These are phyloP conservation scores for Aphidius gifuensis DNA, from an alignment of 1,140 invertebrate genomes.

Conservation along the genomic window DNA sequence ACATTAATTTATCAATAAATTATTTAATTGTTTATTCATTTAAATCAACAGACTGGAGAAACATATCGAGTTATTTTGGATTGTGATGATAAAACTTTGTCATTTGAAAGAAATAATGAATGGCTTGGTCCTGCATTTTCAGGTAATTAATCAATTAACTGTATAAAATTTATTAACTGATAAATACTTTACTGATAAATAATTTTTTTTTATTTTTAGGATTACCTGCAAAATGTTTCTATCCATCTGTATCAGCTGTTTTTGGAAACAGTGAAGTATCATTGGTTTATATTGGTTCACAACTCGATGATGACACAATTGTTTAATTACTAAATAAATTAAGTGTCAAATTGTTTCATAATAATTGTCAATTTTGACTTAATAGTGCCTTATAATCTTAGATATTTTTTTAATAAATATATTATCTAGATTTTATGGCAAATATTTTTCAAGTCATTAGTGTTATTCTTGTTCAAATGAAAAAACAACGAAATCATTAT, in stretches of 20 bases:
- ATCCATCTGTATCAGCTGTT: conserved; percentile 94
- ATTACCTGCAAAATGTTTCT: conserved; percentile 89
- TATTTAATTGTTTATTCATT: not conserved
- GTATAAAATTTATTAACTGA: conserved; percentile 26
- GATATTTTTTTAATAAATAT: too few species aligned
- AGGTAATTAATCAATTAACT: conserved; percentile 58
- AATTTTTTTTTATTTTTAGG: conserved; percentile 59
- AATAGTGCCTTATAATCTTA: not conserved
- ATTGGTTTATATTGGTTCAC: conserved; percentile 96
- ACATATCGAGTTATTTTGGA: conserved; percentile 94
- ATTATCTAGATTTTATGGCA: too few species aligned
- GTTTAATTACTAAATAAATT: conserved; percentile 26
- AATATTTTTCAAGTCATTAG: too few species aligned
- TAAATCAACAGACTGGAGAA: conserved; percentile 81
- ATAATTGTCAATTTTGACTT: not conserved
- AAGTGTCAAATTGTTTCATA: conserved; percentile 12
- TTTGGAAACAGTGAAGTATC: conserved; percentile 99
- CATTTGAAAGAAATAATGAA: conserved; percentile 98
- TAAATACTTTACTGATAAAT: conserved; percentile 12
- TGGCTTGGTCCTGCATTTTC: conserved; percentile 97
- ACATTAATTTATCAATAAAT: conserved; percentile 13
- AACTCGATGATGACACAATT: conserved; percentile 81
- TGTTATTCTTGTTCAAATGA: too few species aligned
- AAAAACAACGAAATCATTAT: too few species aligned
- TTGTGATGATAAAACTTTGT: conserved; percentile 94